phyloP scores from a whole-genome alignment of 1,140 invertebrate genomes.

The Mya arenaria region DNA sequence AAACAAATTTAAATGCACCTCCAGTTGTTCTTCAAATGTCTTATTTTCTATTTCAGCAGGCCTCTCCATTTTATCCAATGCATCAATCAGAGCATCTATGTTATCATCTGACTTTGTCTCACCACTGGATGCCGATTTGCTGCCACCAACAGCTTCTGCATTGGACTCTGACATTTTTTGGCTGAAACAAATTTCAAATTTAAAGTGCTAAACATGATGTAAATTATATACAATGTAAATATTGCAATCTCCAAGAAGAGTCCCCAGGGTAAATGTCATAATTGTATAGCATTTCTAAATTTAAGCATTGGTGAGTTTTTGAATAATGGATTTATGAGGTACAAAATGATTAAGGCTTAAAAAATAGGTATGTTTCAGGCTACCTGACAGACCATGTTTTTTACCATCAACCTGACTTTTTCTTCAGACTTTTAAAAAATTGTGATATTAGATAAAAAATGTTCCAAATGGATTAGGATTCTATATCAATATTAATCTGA shows the following conservation, averaged over 20 bases:
- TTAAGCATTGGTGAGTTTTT: too few relatives aligned
- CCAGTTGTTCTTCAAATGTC: slow-evolving; percentile 33
- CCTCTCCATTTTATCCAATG: slow-evolving; percentile 33
- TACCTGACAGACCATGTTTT: neutral
- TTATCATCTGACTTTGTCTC: slow-evolving; percentile 33
- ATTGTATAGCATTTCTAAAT: too few relatives aligned
- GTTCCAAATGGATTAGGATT: too few relatives aligned
- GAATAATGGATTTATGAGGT: too few relatives aligned
- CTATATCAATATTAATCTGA: too few relatives aligned
- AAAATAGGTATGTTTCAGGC: too few relatives aligned
- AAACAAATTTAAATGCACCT: neutral
- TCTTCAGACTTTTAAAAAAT: too few relatives aligned
- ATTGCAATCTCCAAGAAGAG: neutral
- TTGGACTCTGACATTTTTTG: neutral
- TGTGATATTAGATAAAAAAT: too few relatives aligned
- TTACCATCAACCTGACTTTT: neutral
- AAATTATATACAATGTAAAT: neutral
- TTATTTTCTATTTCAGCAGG: slow-evolving; percentile 1
- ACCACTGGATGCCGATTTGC: too few relatives aligned
- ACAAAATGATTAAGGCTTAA: too few relatives aligned
- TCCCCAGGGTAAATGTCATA: neutral
- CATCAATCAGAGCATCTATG: slow-evolving; percentile 38
- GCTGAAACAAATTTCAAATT: neutral
- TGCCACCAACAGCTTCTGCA: neutral
- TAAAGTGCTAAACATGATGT: neutral